Evolutionary conservation across 2,888 invertebrate genomes (phyloP).

Genomic region (Pseudoips prasinana): DNA sequence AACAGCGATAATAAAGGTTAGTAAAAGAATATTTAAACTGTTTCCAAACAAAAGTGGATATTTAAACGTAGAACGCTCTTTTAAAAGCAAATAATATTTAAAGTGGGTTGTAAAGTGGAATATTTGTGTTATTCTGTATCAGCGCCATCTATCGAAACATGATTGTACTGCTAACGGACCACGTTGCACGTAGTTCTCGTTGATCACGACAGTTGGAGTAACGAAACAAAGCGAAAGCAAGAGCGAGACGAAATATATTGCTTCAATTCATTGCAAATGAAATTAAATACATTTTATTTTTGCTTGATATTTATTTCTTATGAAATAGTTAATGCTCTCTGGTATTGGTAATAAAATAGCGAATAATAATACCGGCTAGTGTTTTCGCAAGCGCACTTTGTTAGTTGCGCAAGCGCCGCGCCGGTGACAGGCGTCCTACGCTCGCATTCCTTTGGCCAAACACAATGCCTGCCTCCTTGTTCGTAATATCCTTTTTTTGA

Average conservation of each 20-base stretch:
- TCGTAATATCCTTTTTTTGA: conserved; percentile 20
- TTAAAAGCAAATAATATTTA: too few species aligned
- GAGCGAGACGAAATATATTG: too few species aligned
- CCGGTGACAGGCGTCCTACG: conserved; percentile 54
- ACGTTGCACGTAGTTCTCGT: conserved; percentile 9
- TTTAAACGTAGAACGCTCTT: too few species aligned
- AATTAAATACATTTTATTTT: too few species aligned
- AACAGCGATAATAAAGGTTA: conserved; percentile 59
- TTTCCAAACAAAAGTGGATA: background rate
- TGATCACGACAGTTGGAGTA: conserved; percentile 35
- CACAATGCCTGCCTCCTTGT: conserved; percentile 18
- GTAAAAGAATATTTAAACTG: conserved; percentile 8
- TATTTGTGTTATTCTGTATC: background rate
- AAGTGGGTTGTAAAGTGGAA: too few species aligned
- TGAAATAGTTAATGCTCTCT: too few species aligned
- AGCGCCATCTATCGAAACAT: conserved; percentile 55
- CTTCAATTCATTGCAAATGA: too few species aligned
- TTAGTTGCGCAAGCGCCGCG: conserved; percentile 40
- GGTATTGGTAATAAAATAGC: too few species aligned
- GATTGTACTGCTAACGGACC: conserved; percentile 5
- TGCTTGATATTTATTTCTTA: too few species aligned
- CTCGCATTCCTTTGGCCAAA: conserved; percentile 39
- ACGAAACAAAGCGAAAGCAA: too few species aligned
- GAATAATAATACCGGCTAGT: background rate
- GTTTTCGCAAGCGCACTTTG: background rate